phyloP scores from a whole-genome alignment of 2,888 invertebrate genomes.

The Drosophila macrospina region DNA sequence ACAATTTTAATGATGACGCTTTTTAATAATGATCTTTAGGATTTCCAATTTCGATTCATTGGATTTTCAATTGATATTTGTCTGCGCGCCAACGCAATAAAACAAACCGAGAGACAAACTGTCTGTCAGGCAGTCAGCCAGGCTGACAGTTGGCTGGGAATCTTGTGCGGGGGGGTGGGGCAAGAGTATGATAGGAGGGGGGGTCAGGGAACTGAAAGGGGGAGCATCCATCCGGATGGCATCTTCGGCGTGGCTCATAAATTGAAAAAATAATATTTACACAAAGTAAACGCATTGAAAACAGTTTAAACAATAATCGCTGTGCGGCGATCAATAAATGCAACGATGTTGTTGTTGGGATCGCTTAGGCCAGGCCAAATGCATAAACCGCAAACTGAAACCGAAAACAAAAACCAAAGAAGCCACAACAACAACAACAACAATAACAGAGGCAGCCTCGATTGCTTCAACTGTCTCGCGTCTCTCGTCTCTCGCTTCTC shows the following conservation, averaged over 20 bases:
- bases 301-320: constrained; percentile 83
- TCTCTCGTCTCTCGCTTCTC: not conserved
- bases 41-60: constrained; percentile 68
- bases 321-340: constrained; percentile 77
- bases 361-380: constrained; percentile 38
- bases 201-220: not conserved
- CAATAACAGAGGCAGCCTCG: constrained; percentile 10
- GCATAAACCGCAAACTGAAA: constrained; percentile 49
- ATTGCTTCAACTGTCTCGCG: constrained; percentile 3
- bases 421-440: constrained; percentile 19
- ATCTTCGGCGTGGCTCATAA: constrained; percentile 61
- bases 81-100: constrained; percentile 66
- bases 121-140: constrained; percentile 31
- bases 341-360: constrained; percentile 41
- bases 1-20: constrained; percentile 54
- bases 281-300: constrained; percentile 81
- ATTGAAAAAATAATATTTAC: constrained; percentile 83
- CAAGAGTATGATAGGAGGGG: not conserved
- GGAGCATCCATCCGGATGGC: constrained; percentile 24
- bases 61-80: constrained; percentile 73
- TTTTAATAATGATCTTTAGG: constrained; percentile 60
- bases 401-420: constrained; percentile 25
- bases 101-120: constrained; percentile 43
- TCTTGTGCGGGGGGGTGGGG: not conserved
- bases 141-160: constrained; percentile 17